Conservation (phyloP, 1,140 invertebrate species). For the Heliconius nattereri region DNA sequence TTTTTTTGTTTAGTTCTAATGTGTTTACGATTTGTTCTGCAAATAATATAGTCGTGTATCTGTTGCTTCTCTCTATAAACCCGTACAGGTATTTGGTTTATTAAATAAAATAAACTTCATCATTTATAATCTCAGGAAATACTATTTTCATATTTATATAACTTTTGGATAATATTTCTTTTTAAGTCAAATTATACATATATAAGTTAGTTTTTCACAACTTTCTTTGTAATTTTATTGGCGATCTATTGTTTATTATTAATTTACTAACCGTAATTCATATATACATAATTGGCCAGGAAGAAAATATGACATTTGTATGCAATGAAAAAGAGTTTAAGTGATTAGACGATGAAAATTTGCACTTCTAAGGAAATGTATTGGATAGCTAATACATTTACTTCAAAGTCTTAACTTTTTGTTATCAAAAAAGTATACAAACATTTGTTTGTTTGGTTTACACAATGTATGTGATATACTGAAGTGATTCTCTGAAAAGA, state of each 20-base stretch:
- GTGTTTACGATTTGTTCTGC: slow-evolving; percentile 67
- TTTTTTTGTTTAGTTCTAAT: slow-evolving; percentile 52
- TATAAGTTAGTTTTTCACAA: background rate
- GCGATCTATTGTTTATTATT: background rate
- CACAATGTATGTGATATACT: too few species aligned
- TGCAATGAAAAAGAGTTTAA: too few species aligned
- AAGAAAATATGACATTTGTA: too few species aligned
- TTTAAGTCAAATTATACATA: background rate
- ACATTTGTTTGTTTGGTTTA: too few species aligned
- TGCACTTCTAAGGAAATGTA: too few species aligned
- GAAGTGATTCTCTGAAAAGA: too few species aligned
- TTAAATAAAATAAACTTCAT: background rate
- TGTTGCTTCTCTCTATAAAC: slow-evolving; percentile 6
- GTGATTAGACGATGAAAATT: too few species aligned
- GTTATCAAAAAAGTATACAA: too few species aligned
- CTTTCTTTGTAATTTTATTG: background rate
- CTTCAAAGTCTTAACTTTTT: too few species aligned
- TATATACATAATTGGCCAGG: too few species aligned
- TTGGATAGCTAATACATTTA: too few species aligned
- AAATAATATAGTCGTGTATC: slow-evolving; percentile 56
- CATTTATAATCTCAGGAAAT: background rate
- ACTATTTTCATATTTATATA: background rate
- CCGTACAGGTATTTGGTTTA: background rate
- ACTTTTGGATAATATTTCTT: background rate
- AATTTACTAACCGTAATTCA: background rate